Conservation (phyloP, 1,140 invertebrate species). For the Drosophila quadrilineata region DNA sequence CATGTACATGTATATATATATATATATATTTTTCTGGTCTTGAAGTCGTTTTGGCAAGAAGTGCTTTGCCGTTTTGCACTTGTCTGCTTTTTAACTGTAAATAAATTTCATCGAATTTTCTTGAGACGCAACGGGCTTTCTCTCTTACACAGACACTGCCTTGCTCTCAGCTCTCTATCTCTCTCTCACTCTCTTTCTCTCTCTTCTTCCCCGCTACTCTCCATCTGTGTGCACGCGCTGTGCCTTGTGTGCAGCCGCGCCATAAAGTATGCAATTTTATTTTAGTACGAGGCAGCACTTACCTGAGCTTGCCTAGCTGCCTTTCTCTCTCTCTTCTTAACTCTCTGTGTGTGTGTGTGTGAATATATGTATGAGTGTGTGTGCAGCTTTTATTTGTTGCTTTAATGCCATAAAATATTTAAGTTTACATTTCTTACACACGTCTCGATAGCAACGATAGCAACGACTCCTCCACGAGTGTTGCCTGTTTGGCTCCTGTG, state of each 20-base stretch:
- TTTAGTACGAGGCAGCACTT: slow-evolving; percentile 63
- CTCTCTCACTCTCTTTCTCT: background rate
- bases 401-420: slow-evolving; percentile 73
- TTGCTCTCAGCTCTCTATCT: background rate
- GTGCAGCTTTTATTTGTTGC: slow-evolving; percentile 42
- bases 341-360: background rate
- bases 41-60: slow-evolving; percentile 12
- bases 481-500: slow-evolving; percentile 22
- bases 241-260: slow-evolving; percentile 35
- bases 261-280: slow-evolving; percentile 78
- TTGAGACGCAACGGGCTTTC: slow-evolving; percentile 31
- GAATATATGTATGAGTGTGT: background rate
- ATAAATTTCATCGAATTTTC: slow-evolving; percentile 78
- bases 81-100: slow-evolving; percentile 77
- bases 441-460: too few relatives aligned
- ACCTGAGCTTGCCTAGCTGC: slow-evolving; percentile 39
- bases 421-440: slow-evolving; percentile 71
- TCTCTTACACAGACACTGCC: slow-evolving; percentile 23
- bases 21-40: too few relatives aligned
- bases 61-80: slow-evolving; percentile 35
- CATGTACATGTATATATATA: too few relatives aligned
- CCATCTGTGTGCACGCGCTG: too few relatives aligned
- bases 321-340: too few relatives aligned
- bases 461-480: too few relatives aligned
- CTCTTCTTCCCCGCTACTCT: background rate